Base-by-base conservation (phyloP, 2,797 vertebrate species). In the Lutjanus campechanus region DNA sequence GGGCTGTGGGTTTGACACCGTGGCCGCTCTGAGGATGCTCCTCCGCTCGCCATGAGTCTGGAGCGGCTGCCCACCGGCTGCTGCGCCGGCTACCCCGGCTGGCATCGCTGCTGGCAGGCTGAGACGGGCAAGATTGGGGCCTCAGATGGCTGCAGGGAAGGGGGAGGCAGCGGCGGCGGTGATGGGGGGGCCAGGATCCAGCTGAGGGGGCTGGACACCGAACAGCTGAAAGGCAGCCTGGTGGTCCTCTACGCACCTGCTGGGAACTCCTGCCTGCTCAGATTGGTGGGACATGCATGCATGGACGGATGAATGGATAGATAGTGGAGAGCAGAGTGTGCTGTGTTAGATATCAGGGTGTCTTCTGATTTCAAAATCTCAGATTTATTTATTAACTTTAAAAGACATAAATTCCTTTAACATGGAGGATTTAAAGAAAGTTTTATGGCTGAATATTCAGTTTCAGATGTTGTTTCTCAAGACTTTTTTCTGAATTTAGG, bases 221-320 rank as follows among this genome's bases (percentile, higher is more conserved):
- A 90, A 81, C 85, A 90, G 67, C 88, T 93, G 68, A 87, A 77
- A 77, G 90, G 89, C 87, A 88, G 86, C 76, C 87, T 94, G 73
- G 87, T 94, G 87, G 85, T 95, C 87, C 85, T 95, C 75, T 94
- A 89, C 78, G 77, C 91, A 58, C 88, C 90, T 75, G 91, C 86
- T 68, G 79, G 88, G 73, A 90, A 87, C 59, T 87, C 92, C 73
- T 93, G 89, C 81, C 86, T 94, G 77, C 85, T 93, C 58, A 80
- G 77, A 90, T 78, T 94, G 93, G 92, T 95, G 92, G 88, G 92
- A 82, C 17, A 46, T 41, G 55, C 3, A 76, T 69, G 78, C 2
- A 76, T 76, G 60, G 16, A 40, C 25, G 58, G 40, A 11, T 73
- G 56, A 13, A 46, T 66, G 59, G 4, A 59, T 69, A 1, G 25